Percentiles rank a stretch among this genome's conserved stretches.
Evolutionary conservation across 2,888 invertebrate genomes (phyloP).

Genomic region (Hirtodrosophila alboralis): DNA sequence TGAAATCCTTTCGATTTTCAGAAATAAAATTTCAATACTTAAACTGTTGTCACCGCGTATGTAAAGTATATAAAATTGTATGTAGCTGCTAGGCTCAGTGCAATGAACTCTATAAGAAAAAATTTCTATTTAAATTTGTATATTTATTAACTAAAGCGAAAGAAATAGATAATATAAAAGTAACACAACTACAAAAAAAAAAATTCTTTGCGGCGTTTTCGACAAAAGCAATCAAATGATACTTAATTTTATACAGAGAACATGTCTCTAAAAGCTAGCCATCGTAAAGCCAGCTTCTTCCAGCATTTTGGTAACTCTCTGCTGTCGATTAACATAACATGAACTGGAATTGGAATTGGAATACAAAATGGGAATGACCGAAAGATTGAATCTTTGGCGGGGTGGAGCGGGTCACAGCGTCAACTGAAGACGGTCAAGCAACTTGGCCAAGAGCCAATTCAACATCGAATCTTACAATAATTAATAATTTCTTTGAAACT

Average conservation of each 20-base stretch:
- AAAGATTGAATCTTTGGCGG: slow-evolving; percentile 15
- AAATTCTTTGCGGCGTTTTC: slow-evolving; percentile 53
- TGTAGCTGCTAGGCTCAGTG: slow-evolving; percentile 26
- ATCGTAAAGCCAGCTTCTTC: slow-evolving; percentile 46
- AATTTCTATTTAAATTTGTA: slow-evolving; percentile 65
- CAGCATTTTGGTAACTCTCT: slow-evolving; percentile 45
- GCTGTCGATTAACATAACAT: slow-evolving; percentile 71
- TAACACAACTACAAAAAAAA: slow-evolving; percentile 52
- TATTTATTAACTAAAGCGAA: slow-evolving; percentile 60
- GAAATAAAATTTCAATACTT: slow-evolving; percentile 23
- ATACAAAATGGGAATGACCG: slow-evolving; percentile 72
- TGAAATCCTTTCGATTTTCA: slow-evolving; percentile 58
- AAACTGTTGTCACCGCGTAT: no score
- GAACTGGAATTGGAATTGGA: slow-evolving; percentile 72
- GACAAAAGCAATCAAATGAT: slow-evolving; percentile 70
- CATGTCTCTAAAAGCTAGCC: slow-evolving; percentile 62
- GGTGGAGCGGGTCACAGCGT: slow-evolving; percentile 1
- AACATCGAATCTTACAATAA: slow-evolving; percentile 56
- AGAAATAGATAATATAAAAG: slow-evolving; percentile 52
- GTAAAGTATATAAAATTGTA: background rate
- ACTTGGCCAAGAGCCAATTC: slow-evolving; percentile 27
- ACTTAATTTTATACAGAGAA: slow-evolving; percentile 76
- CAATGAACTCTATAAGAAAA: slow-evolving; percentile 62
- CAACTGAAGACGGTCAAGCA: slow-evolving; percentile 22
- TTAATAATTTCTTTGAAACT: slow-evolving; percentile 67